A percentile compares a stretch with the other conserved stretches of the same genome.
Conservation (phyloP, 2,113 vertebrate genomes). For the Ornithorhynchus anatinus region DNA sequence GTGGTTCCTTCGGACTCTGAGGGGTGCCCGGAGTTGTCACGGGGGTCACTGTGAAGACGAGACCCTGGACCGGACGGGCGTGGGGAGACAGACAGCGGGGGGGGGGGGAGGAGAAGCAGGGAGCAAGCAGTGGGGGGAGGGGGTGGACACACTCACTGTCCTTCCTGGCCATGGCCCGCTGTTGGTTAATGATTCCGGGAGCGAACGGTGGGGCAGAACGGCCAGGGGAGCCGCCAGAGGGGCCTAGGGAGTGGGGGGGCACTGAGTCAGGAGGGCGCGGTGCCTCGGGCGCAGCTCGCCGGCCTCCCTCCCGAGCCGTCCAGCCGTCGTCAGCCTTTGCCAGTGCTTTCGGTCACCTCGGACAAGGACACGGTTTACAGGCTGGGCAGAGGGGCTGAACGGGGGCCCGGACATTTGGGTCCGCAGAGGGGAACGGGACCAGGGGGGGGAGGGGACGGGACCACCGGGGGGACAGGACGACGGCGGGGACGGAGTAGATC, state of each 20-base stretch:
- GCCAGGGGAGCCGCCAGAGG: background rate
- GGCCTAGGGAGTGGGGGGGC: slow-evolving; percentile 8
- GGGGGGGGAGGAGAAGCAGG: background rate
- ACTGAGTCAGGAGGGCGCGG: background rate
- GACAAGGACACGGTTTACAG: background rate
- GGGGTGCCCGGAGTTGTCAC: too few species aligned
- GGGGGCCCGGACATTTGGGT: background rate
- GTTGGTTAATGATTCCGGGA: slow-evolving; percentile 62
- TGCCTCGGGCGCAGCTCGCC: background rate
- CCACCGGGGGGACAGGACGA: too few species aligned
- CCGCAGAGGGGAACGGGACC: too few species aligned
- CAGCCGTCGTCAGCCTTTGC: background rate
- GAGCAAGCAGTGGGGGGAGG: background rate
- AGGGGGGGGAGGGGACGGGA: too few species aligned
- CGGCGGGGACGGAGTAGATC: background rate
- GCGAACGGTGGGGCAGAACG: slow-evolving; percentile 17
- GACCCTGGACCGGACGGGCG: too few species aligned
- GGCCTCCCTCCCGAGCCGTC: slow-evolving; percentile 19
- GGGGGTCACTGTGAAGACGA: too few species aligned
- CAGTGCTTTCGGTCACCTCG: slow-evolving; percentile 28
- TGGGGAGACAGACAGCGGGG: background rate
- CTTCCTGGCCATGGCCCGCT: slow-evolving; percentile 63
- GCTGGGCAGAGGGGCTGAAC: slow-evolving; percentile 11
- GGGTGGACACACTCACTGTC: slow-evolving; percentile 54
- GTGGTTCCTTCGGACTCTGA: too few species aligned